Percentiles rank a stretch among this genome's conserved stretches.
Evolutionary conservation across 2,797 vertebrate species (phyloP).

Genomic region (Eospalax fontanierii): DNA sequence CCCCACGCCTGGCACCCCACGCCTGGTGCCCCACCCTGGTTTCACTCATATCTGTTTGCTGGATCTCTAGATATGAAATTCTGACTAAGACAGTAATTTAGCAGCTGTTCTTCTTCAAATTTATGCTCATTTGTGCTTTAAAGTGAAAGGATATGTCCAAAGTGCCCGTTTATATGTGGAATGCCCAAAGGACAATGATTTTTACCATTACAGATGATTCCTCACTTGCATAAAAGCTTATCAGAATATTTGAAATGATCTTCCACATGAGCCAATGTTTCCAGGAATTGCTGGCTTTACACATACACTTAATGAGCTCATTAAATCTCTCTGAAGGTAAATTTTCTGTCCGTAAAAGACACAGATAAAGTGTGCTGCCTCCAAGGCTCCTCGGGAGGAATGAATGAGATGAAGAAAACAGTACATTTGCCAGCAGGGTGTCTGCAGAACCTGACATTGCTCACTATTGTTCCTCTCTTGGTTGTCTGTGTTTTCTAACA

Average conservation of each 20-base stretch:
- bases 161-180: not conserved
- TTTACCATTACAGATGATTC: not conserved
- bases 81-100: not conserved
- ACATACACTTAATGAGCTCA: not conserved
- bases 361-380: not conserved
- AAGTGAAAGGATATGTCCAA: conserved; percentile 11
- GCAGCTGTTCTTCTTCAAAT: conserved; percentile 18
- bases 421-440: not conserved
- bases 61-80: not conserved
- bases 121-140: conserved; percentile 44
- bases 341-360: conserved; percentile 12
- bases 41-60: not conserved
- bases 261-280: not conserved
- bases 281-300: not conserved
- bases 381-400: not conserved
- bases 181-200: not conserved
- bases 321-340: conserved; percentile 44
- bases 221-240: not conserved
- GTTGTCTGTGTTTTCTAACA: conserved; percentile 62
- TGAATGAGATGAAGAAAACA: not conserved
- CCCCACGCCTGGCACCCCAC: no score
- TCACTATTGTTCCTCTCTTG: not conserved
- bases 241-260: conserved; percentile 32
- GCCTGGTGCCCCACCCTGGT: not conserved
- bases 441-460: not conserved